A percentile compares a stretch with the other conserved stretches of the same genome.
phyloP scores from a whole-genome alignment of 2,888 invertebrate species.

The Epistrophe grossulariae region DNA sequence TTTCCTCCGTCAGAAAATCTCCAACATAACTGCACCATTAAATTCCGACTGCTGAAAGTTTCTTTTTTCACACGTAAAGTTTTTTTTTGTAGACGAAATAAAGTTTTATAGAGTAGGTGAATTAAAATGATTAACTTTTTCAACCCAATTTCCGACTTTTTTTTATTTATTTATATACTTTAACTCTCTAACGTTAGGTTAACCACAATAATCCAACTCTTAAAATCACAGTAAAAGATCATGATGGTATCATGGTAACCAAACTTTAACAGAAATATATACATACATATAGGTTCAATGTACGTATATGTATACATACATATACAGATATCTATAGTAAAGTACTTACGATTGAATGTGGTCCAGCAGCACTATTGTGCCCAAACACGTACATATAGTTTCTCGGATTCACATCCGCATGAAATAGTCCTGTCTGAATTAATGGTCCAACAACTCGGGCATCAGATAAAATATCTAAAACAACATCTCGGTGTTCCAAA shows the following conservation, averaged over 20 bases:
- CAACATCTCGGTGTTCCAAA: conserved; percentile 89
- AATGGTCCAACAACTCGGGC: conserved; percentile 93
- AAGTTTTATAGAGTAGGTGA: no score
- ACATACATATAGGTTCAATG: no score
- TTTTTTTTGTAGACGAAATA: no score
- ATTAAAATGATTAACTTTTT: not conserved
- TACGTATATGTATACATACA: no score
- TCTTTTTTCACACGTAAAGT: no score
- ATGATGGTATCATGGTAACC: not conserved
- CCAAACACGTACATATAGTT: conserved; percentile 95
- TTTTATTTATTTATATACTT: not conserved
- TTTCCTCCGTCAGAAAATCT: no score
- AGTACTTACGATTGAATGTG: conserved; percentile 89
- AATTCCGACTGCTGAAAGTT: no score
- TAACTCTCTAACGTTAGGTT: not conserved
- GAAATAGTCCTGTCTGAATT: conserved; percentile 90
- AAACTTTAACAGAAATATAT: not conserved
- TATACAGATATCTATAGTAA: no score
- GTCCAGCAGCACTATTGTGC: conserved; percentile 92
- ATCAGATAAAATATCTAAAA: conserved; percentile 95
- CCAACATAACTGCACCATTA: no score
- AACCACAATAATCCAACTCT: not conserved
- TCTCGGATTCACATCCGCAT: conserved; percentile 89
- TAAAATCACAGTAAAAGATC: conserved; percentile 30
- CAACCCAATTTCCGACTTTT: not conserved